A percentile compares a stretch with the other conserved stretches of the same genome.
Evolutionary conservation across 2,797 vertebrate species (phyloP).

Genomic region (Bradypus variegatus): DNA sequence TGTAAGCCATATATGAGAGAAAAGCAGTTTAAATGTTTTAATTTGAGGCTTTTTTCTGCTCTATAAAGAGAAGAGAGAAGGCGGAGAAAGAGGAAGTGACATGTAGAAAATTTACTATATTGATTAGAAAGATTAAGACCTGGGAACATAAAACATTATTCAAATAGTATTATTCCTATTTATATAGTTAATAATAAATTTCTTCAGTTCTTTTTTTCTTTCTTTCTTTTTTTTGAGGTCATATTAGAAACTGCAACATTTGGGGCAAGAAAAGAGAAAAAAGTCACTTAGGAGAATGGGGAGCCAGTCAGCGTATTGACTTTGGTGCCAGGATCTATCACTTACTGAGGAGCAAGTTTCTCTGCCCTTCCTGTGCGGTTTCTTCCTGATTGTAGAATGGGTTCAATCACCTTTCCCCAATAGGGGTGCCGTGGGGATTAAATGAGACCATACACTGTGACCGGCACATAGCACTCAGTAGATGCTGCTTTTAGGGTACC

Average conservation of each 20-base stretch:
- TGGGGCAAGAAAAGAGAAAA: neutral
- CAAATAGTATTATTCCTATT: neutral
- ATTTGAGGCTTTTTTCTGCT: neutral
- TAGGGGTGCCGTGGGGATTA: neutral
- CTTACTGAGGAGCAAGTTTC: neutral
- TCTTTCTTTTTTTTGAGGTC: neutral
- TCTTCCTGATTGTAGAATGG: neutral
- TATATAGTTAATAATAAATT: neutral
- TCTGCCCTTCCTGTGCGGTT: neutral
- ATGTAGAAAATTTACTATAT: neutral
- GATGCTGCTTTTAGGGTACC: neutral
- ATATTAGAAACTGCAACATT: neutral
- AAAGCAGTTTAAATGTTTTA: neutral
- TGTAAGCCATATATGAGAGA: neutral
- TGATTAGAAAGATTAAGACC: slow-evolving; percentile 4
- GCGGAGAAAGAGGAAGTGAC: neutral
- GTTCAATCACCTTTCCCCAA: neutral
- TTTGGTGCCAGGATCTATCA: neutral
- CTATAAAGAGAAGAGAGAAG: neutral
- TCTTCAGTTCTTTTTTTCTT: neutral
- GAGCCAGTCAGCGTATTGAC: neutral
- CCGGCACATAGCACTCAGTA: neutral
- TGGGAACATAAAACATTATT: neutral
- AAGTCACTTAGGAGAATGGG: neutral
- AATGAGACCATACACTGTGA: neutral